Evolutionary conservation across 1,140 invertebrate genomes (phyloP).

Genomic region (Homarus americanus): DNA sequence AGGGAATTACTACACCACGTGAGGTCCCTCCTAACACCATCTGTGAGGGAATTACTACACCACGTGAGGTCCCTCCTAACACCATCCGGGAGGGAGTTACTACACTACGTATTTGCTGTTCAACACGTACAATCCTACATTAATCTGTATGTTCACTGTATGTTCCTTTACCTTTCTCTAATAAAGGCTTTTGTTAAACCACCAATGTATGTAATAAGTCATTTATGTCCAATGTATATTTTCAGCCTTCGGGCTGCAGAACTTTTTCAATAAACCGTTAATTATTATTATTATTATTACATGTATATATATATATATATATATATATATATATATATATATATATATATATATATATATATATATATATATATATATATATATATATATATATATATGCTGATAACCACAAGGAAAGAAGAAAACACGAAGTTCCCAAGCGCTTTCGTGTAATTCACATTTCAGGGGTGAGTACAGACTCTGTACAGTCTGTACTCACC

Average conservation of each 20-base stretch:
- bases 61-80: too few species aligned
- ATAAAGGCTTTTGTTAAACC: background rate
- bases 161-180: background rate
- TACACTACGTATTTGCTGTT: background rate
- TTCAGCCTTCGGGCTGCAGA: too few species aligned
- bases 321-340: conserved; percentile 13
- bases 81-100: too few species aligned
- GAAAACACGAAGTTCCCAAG: background rate
- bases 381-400: background rate
- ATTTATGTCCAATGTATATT: too few species aligned
- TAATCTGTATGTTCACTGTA: background rate
- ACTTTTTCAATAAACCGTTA: background rate
- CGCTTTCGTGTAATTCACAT: background rate
- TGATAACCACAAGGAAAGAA: background rate
- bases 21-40: too few species aligned
- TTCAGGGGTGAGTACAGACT: background rate
- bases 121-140: background rate
- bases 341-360: conserved; percentile 1
- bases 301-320: conserved; percentile 9
- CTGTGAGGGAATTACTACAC: too few species aligned
- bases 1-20: too few species aligned
- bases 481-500: too few species aligned
- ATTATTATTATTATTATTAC: background rate
- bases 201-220: background rate
- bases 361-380: background rate